Base-by-base conservation (phyloP, 2,888 invertebrate genomes). In the Cynaeus angustus region DNA sequence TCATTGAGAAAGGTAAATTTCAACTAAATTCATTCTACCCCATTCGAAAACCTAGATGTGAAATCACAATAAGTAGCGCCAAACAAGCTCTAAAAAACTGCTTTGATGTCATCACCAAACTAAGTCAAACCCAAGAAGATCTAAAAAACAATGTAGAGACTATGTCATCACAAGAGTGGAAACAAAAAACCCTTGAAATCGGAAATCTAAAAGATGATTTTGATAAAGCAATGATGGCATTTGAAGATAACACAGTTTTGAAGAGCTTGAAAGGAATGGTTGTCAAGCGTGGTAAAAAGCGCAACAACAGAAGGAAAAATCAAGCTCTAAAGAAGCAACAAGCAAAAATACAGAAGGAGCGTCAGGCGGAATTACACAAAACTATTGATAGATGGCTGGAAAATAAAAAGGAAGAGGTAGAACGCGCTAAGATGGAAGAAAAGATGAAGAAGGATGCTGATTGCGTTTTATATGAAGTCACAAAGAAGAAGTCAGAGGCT, bases 401-500 rank as follows among this genome's bases (percentile, higher is more conserved):
- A 72, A 88, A 87, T 68, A 89, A 91, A 80, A 88, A 90, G 75
- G 89, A 91, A 78, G 87, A 89, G 66, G 89, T 90, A 41, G 86
- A 88, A 64, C 88, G 87, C 77, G 87, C 86, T 43, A 90, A 90
- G 82, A 87, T 88, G 87, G 91, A 91, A 77, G 89, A 91, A 81
- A 88, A 89, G 75, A 86, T 90, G 73, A 90, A 91, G 76, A 86
- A 88, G 71, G 89, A 92, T 79, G 92, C 92, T 0, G 94, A 94
- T 81, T 84, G 88, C 68, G 88, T 93, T 6, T 84, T 94, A 3
- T 88, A 89, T 59, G 92, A 92, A 77, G 92, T 94, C 0, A 86
- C 89, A 4, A 88, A 89, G 70, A 93, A 92, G 81, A 91, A 91
- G 78, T 86, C 86, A 13, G 93, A 94, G 78, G 91, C 91, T 0